These are phyloP conservation scores for Neodiprion virginianus DNA, from an alignment of 1,140 invertebrate species.

Conservation along the genomic window DNA sequence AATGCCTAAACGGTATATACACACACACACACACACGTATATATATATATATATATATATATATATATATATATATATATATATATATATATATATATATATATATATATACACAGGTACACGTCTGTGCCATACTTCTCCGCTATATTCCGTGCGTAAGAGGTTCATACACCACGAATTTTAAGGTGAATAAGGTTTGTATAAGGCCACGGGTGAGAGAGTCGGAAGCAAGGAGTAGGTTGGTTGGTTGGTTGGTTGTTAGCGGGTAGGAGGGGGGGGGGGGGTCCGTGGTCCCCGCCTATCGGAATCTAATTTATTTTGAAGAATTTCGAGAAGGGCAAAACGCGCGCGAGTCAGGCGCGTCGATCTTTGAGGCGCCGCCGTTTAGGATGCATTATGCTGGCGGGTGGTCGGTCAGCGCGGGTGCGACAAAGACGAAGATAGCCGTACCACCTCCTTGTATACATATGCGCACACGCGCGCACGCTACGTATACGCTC, in stretches of 20 bases:
- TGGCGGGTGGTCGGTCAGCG: conserved; percentile 54
- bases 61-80: too few relatives aligned
- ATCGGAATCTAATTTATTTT: conserved; percentile 58
- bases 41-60: too few relatives aligned
- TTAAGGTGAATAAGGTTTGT: too few relatives aligned
- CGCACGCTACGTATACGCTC: neutral
- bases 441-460: neutral
- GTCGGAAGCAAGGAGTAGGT: neutral
- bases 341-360: conserved; percentile 38
- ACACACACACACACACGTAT: too few relatives aligned
- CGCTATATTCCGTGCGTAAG: too few relatives aligned
- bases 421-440: conserved; percentile 20
- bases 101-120: too few relatives aligned
- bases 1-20: too few relatives aligned
- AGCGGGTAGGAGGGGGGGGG: conserved; percentile 24
- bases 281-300: conserved; percentile 11
- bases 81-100: too few relatives aligned
- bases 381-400: conserved; percentile 62
- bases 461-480: neutral
- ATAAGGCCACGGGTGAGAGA: neutral
- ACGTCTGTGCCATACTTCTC: too few relatives aligned
- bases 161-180: too few relatives aligned
- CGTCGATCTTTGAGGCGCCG: conserved; percentile 63
- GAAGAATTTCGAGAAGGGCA: conserved; percentile 55
- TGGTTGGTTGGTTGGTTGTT: conserved; percentile 36